A percentile compares a stretch with the other conserved stretches of the same genome.
Conservation (phyloP, 2,888 invertebrate genomes). For the Enchytraeus crypticus region DNA sequence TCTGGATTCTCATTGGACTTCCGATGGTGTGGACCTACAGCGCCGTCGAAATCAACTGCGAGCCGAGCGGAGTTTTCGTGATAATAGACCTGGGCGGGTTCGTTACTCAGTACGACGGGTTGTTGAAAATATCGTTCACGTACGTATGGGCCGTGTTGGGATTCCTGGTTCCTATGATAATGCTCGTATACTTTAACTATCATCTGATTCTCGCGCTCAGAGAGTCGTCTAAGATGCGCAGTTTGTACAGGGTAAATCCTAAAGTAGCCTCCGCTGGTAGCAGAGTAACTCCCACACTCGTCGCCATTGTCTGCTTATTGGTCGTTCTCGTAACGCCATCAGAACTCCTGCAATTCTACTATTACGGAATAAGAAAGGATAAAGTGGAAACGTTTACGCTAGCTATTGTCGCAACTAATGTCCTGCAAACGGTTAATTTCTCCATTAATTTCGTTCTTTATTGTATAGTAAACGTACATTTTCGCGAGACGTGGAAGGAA, state of each 20-base stretch:
- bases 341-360: constrained; percentile 28
- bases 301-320: constrained; percentile 41
- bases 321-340: constrained; percentile 42
- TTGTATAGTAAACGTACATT: constrained; percentile 10
- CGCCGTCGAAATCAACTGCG: constrained; percentile 7
- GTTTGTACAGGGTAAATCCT: constrained; percentile 25
- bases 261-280: constrained; percentile 39
- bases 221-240: constrained; percentile 12
- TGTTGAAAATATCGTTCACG: constrained; percentile 5
- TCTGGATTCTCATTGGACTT: constrained; percentile 12
- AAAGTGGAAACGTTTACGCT: background rate
- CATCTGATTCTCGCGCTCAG: constrained; percentile 33
- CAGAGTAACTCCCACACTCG: constrained; percentile 39
- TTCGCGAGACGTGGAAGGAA: constrained; percentile 15
- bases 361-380: constrained; percentile 9
- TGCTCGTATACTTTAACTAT: constrained; percentile 39
- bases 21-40: constrained; percentile 18
- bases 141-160: constrained; percentile 35
- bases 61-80: background rate
- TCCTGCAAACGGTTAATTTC: constrained; percentile 11
- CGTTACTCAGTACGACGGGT: background rate
- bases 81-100: constrained; percentile 19
- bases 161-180: constrained; percentile 38
- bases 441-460: constrained; percentile 13
- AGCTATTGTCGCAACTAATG: background rate